Conservation (phyloP, 2,888 invertebrate species). For the Philereme transversata region DNA sequence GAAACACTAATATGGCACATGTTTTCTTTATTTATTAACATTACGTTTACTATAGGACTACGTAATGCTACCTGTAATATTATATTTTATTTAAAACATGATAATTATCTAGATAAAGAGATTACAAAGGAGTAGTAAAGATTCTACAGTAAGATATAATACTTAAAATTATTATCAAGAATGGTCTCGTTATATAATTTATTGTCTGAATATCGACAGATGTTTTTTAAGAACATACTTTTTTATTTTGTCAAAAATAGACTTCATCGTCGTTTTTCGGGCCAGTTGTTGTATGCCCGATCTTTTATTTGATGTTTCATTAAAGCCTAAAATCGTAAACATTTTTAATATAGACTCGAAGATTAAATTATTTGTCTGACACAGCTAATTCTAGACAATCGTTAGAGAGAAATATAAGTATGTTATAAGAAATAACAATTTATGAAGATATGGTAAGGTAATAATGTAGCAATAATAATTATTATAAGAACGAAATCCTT, state of each 20-base stretch:
- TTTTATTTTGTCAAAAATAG: conserved; percentile 8
- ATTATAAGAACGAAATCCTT: conserved; percentile 18
- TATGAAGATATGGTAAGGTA: conserved; percentile 5
- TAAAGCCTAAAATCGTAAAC: conserved; percentile 38
- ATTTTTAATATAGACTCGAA: conserved; percentile 32
- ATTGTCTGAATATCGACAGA: conserved; percentile 57
- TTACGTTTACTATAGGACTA: conserved; percentile 61
- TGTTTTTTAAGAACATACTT: conserved; percentile 10
- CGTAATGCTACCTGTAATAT: conserved; percentile 44
- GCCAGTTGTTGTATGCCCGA: conserved; percentile 3
- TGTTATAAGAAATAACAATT: conserved; percentile 27
- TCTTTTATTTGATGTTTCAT: conserved; percentile 26
- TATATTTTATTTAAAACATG: conserved; percentile 23
- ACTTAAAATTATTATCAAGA: conserved; percentile 65
- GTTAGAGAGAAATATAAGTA: conserved; percentile 46
- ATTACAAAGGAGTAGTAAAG: conserved; percentile 44
- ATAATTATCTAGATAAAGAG: conserved; percentile 39
- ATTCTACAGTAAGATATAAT: conserved; percentile 52
- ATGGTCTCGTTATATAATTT: conserved; percentile 60
- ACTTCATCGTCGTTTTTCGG: conserved; percentile 1
- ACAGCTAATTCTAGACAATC: conserved; percentile 74
- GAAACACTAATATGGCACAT: conserved; percentile 54
- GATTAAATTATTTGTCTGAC: conserved; percentile 78
- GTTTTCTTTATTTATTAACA: conserved; percentile 64
- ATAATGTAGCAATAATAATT: conserved; percentile 12